phyloP scores from a whole-genome alignment of 2,113 vertebrate genomes.

The Ammodytes marinus region DNA sequence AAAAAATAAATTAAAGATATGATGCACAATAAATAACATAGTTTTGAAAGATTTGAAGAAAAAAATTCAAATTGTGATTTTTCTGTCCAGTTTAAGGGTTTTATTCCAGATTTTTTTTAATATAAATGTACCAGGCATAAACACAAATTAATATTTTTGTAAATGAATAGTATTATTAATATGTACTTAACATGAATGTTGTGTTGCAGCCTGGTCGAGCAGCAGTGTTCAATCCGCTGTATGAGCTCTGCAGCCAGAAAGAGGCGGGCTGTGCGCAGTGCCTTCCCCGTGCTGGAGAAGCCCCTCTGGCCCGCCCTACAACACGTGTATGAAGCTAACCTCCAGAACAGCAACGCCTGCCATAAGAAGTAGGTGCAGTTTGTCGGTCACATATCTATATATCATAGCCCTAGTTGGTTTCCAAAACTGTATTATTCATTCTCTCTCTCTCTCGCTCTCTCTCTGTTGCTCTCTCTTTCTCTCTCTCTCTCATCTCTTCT shows the following conservation, averaged over 20 bases:
- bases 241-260: constrained; percentile 59
- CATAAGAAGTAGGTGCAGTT: constrained; percentile 77
- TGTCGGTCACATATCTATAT: no score
- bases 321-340: constrained; percentile 83
- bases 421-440: not conserved
- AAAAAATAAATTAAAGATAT: no score
- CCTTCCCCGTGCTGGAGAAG: constrained; percentile 82
- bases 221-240: constrained; percentile 37
- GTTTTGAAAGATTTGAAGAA: no score
- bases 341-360: constrained; percentile 82
- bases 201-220: constrained; percentile 45
- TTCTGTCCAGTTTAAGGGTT: not conserved
- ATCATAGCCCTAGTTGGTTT: no score
- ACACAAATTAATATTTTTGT: not conserved
- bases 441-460: not conserved
- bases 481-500: not conserved
- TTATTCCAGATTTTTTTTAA: not conserved
- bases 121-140: not conserved
- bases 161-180: not conserved
- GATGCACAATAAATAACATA: no score
- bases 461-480: no score
- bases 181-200: not conserved
- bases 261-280: constrained; percentile 70
- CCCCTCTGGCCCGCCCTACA: constrained; percentile 68
- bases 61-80: not conserved